Evolutionary conservation across 2,888 invertebrate species (phyloP).

Genomic region (Cheiracanthium punctorium): DNA sequence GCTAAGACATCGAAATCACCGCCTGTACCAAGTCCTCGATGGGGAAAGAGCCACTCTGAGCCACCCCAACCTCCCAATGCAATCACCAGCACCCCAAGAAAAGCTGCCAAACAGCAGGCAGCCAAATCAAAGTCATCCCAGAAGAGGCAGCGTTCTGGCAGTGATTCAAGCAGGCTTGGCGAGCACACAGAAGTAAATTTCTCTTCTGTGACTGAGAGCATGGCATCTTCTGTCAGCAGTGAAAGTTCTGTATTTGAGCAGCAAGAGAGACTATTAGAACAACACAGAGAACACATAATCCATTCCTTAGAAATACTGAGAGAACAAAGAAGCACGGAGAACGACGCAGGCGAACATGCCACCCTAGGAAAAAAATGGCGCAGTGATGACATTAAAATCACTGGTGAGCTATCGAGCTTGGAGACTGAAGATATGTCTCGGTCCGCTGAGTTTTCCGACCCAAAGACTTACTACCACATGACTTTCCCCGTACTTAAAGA

Average conservation of each 20-base stretch:
- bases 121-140: slow-evolving; percentile 4
- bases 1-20: slow-evolving; percentile 34
- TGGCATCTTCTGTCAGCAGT: slow-evolving; percentile 55
- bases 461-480: slow-evolving; percentile 63
- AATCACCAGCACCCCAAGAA: slow-evolving; percentile 37
- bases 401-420: not conserved
- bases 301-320: slow-evolving; percentile 49
- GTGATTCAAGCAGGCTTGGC: not conserved
- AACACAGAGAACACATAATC: slow-evolving; percentile 55
- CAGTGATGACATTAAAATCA: slow-evolving; percentile 3
- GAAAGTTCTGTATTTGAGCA: slow-evolving; percentile 56
- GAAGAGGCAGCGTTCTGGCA: slow-evolving; percentile 30
- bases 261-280: slow-evolving; percentile 36
- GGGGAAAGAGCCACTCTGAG: slow-evolving; percentile 39
- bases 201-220: slow-evolving; percentile 44
- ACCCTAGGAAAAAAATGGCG: not conserved
- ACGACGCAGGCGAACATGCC: not conserved
- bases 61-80: slow-evolving; percentile 24
- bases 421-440: slow-evolving; percentile 46
- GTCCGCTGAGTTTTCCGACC: slow-evolving; percentile 48
- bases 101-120: slow-evolving; percentile 4
- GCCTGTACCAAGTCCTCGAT: slow-evolving; percentile 20
- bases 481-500: slow-evolving; percentile 55
- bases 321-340: slow-evolving; percentile 41
- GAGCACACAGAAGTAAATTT: slow-evolving; percentile 1